A percentile compares a stretch with the other conserved stretches of the same genome.
Evolutionary conservation across 2,888 invertebrate species (phyloP).

Genomic region (Horisme vitalbata): DNA sequence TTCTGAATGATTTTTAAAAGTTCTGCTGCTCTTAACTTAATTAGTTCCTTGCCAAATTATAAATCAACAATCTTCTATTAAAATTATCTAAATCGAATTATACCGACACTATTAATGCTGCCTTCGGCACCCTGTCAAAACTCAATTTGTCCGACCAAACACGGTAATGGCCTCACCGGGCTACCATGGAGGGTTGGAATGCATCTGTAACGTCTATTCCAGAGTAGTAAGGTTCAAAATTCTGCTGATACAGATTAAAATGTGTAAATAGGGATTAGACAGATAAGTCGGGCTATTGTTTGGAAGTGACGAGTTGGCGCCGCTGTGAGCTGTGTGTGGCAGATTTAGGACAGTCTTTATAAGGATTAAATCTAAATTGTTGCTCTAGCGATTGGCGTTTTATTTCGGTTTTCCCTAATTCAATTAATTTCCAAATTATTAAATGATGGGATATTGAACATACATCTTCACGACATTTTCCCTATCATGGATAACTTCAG

Average conservation of each 20-base stretch:
- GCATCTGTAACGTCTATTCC: slow-evolving; percentile 47
- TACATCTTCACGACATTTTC: too few relatives aligned
- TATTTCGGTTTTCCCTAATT: too few relatives aligned
- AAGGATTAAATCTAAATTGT: slow-evolving; percentile 29
- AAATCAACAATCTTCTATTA: slow-evolving; percentile 52
- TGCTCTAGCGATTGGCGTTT: too few relatives aligned
- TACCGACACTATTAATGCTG: slow-evolving; percentile 52
- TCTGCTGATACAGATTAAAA: slow-evolving; percentile 67
- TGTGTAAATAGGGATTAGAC: slow-evolving; percentile 81
- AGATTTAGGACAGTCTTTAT: slow-evolving; percentile 51
- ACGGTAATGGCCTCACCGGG: slow-evolving; percentile 61
- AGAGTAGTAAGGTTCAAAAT: slow-evolving; percentile 57
- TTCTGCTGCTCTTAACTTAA: slow-evolving; percentile 33
- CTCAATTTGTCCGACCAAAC: slow-evolving; percentile 81
- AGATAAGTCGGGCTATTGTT: slow-evolving; percentile 75
- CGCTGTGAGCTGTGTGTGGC: slow-evolving; percentile 58
- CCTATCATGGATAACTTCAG: too few relatives aligned
- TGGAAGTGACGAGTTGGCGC: slow-evolving; percentile 69
- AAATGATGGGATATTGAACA: too few relatives aligned
- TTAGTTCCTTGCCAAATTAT: slow-evolving; percentile 36
- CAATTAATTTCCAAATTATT: too few relatives aligned
- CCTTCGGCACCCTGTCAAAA: slow-evolving; percentile 77
- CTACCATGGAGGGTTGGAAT: slow-evolving; percentile 30
- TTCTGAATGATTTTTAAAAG: neutral
- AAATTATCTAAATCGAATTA: slow-evolving; percentile 54